Base-by-base conservation (phyloP, 2,888 invertebrate genomes). In the Drosophila meridionalis region DNA sequence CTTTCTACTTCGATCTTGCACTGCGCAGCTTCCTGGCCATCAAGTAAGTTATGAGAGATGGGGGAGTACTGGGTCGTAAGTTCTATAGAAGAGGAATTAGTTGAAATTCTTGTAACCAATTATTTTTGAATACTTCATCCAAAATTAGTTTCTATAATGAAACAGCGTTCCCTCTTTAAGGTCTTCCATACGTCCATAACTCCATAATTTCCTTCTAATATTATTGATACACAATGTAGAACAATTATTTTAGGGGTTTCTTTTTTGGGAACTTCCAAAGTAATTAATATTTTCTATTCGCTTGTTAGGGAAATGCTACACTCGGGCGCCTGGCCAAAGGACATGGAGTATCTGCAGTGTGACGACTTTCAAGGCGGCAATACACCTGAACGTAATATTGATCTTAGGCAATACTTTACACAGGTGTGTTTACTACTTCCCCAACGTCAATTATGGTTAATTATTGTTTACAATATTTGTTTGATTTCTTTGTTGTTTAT, bases 1-100 rank as follows among this genome's bases (percentile, higher is more conserved):
- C 97, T 6, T 98, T 98, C 93, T 98, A 98, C 93, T 98, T 97
- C 93, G 98, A 98, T 93, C 93, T 98, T 74, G 95, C 96, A 32
- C 92, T 97, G 69, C 94, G 96, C 80, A 95, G 96, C 4, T 95
- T 97, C 89, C 93, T 96, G 81, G 95, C 96, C 8, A 94, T 97
- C 76, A 96, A 95, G 96, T 96, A 94, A 94, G 94, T 87, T 20
- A 2, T n/a, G 4, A 2, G 7, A 40, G 40, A 4, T 38, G 28
- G 28, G 45, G 9, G 34, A 8, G 9, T 5, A 2, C 9, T 34
- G 9, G 9, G 34, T 9, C 8, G 9, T 9, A 34, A 34, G 8
- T 9, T 9, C 34, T 9, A 34, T 34, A 9, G 8, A 34, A 34
- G 7, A 8, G 34, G 9, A 34, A 9, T 34, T 34, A 34, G 34